Evolutionary conservation across 2,888 invertebrate genomes (phyloP).

Genomic region (Taphrorychus bicolor): DNA sequence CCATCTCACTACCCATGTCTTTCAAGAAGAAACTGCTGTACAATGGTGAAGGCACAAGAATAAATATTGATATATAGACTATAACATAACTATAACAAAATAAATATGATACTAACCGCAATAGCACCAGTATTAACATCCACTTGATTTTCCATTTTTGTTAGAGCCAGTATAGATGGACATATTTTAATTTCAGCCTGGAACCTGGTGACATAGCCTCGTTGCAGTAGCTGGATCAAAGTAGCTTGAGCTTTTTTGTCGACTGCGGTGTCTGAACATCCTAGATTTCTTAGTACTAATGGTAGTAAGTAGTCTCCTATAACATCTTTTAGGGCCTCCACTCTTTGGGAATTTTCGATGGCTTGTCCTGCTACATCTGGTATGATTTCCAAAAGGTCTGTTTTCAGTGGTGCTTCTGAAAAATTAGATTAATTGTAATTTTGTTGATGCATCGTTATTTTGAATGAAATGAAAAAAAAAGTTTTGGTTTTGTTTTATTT

Average conservation of each 20-base stretch:
- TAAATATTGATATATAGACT: neutral
- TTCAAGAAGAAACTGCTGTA: conserved; percentile 71
- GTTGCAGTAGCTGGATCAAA: conserved; percentile 69
- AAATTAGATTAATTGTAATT: conserved; percentile 23
- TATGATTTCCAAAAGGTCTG: conserved; percentile 71
- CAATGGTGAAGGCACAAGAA: conserved; percentile 19
- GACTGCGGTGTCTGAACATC: conserved; percentile 68
- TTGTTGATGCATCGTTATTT: too few relatives aligned
- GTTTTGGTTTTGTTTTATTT: too few relatives aligned
- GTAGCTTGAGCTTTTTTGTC: conserved; percentile 71
- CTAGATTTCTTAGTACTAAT: conserved; percentile 68
- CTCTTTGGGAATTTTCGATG: conserved; percentile 60
- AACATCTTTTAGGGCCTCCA: conserved; percentile 61
- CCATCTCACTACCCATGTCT: conserved; percentile 99
- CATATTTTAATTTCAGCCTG: conserved; percentile 71
- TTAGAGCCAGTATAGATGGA: conserved; percentile 67
- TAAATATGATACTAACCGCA: conserved; percentile 56
- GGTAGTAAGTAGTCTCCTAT: conserved; percentile 68
- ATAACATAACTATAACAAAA: neutral
- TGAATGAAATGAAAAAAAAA: neutral
- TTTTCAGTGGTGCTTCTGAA: conserved; percentile 68
- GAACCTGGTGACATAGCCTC: conserved; percentile 66
- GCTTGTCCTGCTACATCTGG: conserved; percentile 71
- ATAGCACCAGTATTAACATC: conserved; percentile 66
- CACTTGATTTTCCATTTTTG: conserved; percentile 60